These are phyloP conservation scores for Pyrochroa serraticornis DNA, from an alignment of 2,888 invertebrate species.

Conservation along the genomic window DNA sequence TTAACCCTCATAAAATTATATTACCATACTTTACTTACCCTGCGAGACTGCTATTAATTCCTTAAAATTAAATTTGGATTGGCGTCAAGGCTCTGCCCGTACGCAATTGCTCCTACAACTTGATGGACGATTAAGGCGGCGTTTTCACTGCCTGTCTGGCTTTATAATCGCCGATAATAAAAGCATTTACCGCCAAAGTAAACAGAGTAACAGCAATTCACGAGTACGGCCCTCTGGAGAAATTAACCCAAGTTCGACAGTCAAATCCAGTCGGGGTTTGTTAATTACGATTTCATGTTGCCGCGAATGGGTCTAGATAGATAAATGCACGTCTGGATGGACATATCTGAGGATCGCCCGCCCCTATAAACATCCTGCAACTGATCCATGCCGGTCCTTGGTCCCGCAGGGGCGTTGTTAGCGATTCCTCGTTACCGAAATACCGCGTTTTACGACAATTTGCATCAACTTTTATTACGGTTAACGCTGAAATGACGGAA, in stretches of 20 bases:
- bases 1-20: slow-evolving; percentile 41
- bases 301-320: slow-evolving; percentile 36
- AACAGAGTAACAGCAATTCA: slow-evolving; percentile 40
- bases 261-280: slow-evolving; percentile 44
- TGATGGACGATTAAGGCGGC: slow-evolving; percentile 34
- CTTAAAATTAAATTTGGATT: slow-evolving; percentile 47
- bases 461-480: too few relatives aligned
- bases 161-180: slow-evolving; percentile 41
- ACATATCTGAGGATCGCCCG: slow-evolving; percentile 30
- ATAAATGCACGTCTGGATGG: slow-evolving; percentile 40
- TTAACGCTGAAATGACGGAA: too few relatives aligned
- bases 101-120: slow-evolving; percentile 36
- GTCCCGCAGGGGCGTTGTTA: too few relatives aligned
- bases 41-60: slow-evolving; percentile 49
- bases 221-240: slow-evolving; percentile 51
- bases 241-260: slow-evolving; percentile 51
- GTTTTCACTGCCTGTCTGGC: slow-evolving; percentile 28
- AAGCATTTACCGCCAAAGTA: slow-evolving; percentile 38
- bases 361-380: slow-evolving; percentile 27
- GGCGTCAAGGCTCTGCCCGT: slow-evolving; percentile 24
- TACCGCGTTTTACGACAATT: too few relatives aligned
- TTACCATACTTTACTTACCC: slow-evolving; percentile 49
- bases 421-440: too few relatives aligned
- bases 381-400: neutral
- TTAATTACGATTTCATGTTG: slow-evolving; percentile 47